These are phyloP conservation scores for Damaliscus lunatus DNA, from an alignment of 2,113 vertebrate species.

Conservation along the genomic window DNA sequence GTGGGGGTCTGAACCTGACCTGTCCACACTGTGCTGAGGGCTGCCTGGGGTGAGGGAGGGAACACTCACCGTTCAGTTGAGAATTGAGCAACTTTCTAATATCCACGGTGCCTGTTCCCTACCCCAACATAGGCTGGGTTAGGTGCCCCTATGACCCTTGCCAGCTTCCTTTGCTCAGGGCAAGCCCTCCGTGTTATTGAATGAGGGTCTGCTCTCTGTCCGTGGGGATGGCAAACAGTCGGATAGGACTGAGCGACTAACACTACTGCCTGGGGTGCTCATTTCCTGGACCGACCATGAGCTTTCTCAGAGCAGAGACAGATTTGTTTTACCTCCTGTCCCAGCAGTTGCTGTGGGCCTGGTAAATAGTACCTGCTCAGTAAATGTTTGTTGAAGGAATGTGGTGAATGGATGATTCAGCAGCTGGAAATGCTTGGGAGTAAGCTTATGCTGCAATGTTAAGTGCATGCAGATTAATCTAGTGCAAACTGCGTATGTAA, in stretches of 20 bases:
- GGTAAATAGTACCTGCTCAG: background rate
- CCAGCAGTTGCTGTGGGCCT: background rate
- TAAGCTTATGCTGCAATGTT: background rate
- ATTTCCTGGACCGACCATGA: fast-evolving
- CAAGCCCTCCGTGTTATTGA: fast-evolving
- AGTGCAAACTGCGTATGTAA: background rate
- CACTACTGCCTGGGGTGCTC: background rate
- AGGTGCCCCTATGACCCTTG: fast-evolving
- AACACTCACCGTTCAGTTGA: background rate
- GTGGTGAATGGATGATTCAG: background rate
- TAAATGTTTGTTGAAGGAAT: background rate
- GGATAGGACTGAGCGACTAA: background rate
- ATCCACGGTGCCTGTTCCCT: background rate
- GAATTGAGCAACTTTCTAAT: background rate
- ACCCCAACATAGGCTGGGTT: background rate
- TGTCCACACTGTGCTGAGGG: background rate
- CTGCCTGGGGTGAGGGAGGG: background rate
- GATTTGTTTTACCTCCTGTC: background rate
- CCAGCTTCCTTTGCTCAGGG: background rate
- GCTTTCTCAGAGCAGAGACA: background rate
- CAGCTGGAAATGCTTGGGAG: background rate
- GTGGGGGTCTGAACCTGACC: background rate
- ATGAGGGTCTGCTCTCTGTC: background rate
- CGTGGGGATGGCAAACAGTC: background rate
- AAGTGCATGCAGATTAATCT: background rate